Evolutionary conservation across 2,888 invertebrate species (phyloP).

Genomic region (Sipha maydis): DNA sequence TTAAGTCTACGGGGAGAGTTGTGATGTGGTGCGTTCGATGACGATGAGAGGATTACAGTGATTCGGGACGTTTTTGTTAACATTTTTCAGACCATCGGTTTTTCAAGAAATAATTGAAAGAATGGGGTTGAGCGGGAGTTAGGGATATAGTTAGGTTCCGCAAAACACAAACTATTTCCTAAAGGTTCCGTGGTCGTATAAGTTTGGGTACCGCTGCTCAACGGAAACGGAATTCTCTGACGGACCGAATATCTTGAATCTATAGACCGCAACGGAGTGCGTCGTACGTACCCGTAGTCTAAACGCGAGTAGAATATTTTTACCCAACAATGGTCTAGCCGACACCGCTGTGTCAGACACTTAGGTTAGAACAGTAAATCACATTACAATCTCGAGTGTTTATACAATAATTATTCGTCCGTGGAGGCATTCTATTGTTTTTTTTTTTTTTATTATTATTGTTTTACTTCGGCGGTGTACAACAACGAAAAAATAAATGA

Average conservation of each 20-base stretch:
- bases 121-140: too few species aligned
- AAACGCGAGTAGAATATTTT: neutral
- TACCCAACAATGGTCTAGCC: conserved; percentile 5
- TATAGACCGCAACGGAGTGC: neutral
- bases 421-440: conserved; percentile 29
- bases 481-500: neutral
- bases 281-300: neutral
- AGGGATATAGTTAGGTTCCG: too few species aligned
- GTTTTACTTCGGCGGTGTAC: neutral
- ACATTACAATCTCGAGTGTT: conserved; percentile 8
- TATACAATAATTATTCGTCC: conserved; percentile 24
- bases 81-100: too few species aligned
- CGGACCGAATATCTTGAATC: neutral
- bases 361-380: neutral
- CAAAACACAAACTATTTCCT: too few species aligned
- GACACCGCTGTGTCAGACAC: neutral
- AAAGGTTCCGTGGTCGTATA: too few species aligned
- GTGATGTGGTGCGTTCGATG: too few species aligned
- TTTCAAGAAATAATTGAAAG: too few species aligned
- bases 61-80: too few species aligned
- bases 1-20: too few species aligned
- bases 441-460: neutral
- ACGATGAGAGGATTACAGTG: too few species aligned
- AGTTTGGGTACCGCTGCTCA: too few species aligned
- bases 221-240: conserved; percentile 1